phyloP scores from a whole-genome alignment of 2,113 vertebrate species.

The Oreamnos americanus region DNA sequence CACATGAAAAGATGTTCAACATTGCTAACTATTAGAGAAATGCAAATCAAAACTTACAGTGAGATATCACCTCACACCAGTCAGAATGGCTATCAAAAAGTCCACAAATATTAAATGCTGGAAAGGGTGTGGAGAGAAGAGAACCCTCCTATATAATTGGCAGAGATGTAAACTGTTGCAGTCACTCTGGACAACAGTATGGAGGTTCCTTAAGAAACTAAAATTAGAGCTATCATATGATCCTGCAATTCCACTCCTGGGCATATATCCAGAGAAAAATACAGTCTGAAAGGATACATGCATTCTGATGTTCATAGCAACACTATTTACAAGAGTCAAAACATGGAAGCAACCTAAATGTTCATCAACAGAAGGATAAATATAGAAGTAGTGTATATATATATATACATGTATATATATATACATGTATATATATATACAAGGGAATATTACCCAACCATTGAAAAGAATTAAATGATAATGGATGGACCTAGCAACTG shows the following conservation, averaged over 20 bases:
- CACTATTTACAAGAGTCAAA: neutral
- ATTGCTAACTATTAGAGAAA: neutral
- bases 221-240: neutral
- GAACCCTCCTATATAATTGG: neutral
- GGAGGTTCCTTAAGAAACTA: neutral
- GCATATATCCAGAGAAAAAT: neutral
- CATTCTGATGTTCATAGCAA: neutral
- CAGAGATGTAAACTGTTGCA: neutral
- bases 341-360: neutral
- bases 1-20: neutral
- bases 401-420: no score
- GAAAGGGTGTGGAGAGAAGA: neutral
- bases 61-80: neutral
- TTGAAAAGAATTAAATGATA: neutral
- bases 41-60: neutral
- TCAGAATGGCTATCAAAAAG: neutral
- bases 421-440: neutral
- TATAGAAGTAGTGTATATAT: neutral
- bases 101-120: neutral
- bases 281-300: neutral
- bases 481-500: neutral
- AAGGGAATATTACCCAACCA: neutral
- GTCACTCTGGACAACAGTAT: neutral
- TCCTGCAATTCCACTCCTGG: neutral
- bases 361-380: neutral